phyloP scores from a whole-genome alignment of 2,113 vertebrate species.

The Desmodus rotundus region DNA sequence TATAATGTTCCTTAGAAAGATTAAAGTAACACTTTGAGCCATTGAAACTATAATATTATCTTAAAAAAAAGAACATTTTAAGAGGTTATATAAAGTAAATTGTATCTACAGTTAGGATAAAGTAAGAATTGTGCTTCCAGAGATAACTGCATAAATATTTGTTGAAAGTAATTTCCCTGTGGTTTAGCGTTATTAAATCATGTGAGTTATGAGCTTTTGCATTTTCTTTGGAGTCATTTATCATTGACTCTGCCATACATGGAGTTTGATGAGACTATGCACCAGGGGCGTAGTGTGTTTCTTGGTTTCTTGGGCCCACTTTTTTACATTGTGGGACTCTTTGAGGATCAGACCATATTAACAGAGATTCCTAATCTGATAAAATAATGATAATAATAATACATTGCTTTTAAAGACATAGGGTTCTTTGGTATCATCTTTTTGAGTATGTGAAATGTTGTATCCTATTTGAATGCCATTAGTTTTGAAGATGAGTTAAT shows the following conservation, averaged over 20 bases:
- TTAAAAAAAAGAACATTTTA: slow-evolving; percentile 27
- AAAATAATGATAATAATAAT: background rate
- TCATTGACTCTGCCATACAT: background rate
- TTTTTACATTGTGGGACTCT: background rate
- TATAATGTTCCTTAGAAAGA: background rate
- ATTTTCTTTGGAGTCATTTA: background rate
- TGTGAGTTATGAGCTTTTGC: background rate
- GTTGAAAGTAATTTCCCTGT: background rate
- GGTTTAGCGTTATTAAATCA: background rate
- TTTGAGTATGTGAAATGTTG: background rate
- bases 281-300: background rate
- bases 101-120: background rate
- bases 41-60: slow-evolving; percentile 2
- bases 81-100: slow-evolving; percentile 23
- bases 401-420: background rate
- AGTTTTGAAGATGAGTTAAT: background rate
- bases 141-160: background rate
- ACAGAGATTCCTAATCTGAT: background rate
- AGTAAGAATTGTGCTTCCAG: slow-evolving; percentile 19
- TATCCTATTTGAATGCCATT: background rate
- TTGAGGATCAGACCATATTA: background rate
- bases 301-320: background rate
- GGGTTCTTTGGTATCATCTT: background rate
- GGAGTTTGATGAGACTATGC: background rate
- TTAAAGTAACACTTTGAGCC: background rate